Percentiles rank a stretch among this genome's conserved stretches.
Evolutionary conservation across 2,797 vertebrate genomes (phyloP).

Genomic region (Hirundo rustica): DNA sequence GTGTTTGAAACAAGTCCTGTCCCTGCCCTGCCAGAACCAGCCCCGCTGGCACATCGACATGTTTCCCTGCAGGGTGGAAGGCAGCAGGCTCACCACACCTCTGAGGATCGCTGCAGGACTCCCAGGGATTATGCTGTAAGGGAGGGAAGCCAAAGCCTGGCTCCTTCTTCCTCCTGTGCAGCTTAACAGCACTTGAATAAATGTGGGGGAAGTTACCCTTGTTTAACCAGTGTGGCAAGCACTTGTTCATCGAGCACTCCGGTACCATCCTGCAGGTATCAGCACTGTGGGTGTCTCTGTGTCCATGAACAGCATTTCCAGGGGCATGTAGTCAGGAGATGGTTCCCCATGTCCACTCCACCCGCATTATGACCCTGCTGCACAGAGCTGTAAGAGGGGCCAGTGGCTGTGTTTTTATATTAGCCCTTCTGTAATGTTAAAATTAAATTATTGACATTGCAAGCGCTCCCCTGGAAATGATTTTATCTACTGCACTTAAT

Average conservation of each 20-base stretch:
- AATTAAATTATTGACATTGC: neutral
- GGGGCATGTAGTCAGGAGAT: neutral
- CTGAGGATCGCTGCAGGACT: neutral
- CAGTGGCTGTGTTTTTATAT: neutral
- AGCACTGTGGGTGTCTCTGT: accelerated
- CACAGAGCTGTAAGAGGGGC: neutral
- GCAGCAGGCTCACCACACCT: neutral
- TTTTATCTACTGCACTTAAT: accelerated
- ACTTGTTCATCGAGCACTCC: accelerated
- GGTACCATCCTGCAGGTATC: neutral
- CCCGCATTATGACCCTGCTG: neutral
- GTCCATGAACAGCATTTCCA: neutral
- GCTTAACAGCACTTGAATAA: neutral
- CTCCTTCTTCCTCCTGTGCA: neutral
- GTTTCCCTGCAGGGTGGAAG: accelerated
- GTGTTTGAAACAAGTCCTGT: neutral
- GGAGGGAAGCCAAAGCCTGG: neutral
- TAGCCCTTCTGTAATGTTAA: neutral
- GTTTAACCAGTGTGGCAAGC: neutral
- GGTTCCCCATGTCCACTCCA: neutral
- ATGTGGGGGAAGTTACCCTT: neutral
- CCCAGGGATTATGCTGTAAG: neutral
- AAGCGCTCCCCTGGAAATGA: neutral
- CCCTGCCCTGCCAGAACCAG: neutral
- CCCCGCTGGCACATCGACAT: accelerated